Conservation (phyloP, 2,797 vertebrate genomes). For the Oreortyx pictus region DNA sequence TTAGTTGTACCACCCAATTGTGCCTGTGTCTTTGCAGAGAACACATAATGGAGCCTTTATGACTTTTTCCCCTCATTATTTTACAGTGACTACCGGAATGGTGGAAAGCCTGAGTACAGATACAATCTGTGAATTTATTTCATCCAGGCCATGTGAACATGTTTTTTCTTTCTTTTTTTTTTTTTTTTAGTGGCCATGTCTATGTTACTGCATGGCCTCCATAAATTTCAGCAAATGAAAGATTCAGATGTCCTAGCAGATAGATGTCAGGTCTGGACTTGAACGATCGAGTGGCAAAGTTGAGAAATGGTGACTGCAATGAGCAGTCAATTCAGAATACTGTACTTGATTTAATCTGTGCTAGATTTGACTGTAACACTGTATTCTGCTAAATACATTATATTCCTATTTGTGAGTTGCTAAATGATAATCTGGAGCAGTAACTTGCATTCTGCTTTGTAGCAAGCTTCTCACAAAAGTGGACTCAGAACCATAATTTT, state of each 20-base stretch:
- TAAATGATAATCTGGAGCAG: background rate
- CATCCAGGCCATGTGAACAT: background rate
- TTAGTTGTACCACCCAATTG: background rate
- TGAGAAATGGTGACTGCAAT: background rate
- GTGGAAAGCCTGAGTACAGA: background rate
- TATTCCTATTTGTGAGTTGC: background rate
- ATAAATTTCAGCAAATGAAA: background rate
- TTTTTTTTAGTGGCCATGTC: background rate
- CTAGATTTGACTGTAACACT: background rate
- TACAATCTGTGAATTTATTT: too few species aligned
- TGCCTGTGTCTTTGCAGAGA: background rate
- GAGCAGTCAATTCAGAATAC: background rate
- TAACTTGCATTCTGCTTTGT: background rate
- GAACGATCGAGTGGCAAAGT: background rate
- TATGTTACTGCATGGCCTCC: background rate
- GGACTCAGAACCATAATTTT: background rate
- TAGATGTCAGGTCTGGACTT: background rate
- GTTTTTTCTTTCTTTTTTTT: background rate
- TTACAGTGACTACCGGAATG: background rate
- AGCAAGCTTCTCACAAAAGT: background rate
- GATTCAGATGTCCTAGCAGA: background rate
- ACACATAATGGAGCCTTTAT: background rate
- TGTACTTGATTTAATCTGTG: background rate
- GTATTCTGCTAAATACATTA: background rate
- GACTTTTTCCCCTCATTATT: background rate